Evolutionary conservation across 2,113 vertebrate genomes (phyloP), one percentile per base, ranked within the genome.

Genomic region (Rhombomys opimus): DNA sequence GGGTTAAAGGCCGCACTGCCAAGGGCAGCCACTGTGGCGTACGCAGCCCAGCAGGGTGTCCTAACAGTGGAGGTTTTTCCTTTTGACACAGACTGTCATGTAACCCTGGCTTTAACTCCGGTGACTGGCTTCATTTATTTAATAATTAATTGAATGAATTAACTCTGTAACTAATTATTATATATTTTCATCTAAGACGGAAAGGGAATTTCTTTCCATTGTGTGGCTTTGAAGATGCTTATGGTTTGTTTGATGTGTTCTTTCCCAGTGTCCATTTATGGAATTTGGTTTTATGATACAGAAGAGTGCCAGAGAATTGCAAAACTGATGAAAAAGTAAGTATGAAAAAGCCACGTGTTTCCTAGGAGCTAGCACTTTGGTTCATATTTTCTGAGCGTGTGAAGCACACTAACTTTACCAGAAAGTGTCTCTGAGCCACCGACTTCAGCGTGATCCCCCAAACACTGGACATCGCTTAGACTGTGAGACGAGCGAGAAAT

Each of bases 251-350:
- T 59, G 35, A 95, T 98, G 97, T 98, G 95, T 98, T 97, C 95
- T 76, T 97, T 98, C 98, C 15, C 98, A 99, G 99, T 99, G 98
- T 99, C 99, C 98, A 99, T 99, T 98, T 99, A 99, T 97, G 99
- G 99, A 81, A 99, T 99, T 98, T 99, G 99, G 99, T 99, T 99
- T 99, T 99, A 99, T 96, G 99, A 99, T 97, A 99, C 99, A 96
- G 98, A 99, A 98, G 99, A 99, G 98, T 99, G 99, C 98, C 99
- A 99, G 97, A 99, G 99, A 98, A 99, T 99, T 94, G 99, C 99
- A 94, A 99, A 99, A 85, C 99, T 99, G 94, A 99, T 99, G 99
- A 99, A 99, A 98, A 99, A 98, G 99, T 99, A 98, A 99, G 99
- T 99, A 92, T 94, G 61, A 67, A 72, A 89, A 94, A 75, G 80